Conservation (phyloP, 2,797 vertebrate species). For the Remorina albescens region DNA sequence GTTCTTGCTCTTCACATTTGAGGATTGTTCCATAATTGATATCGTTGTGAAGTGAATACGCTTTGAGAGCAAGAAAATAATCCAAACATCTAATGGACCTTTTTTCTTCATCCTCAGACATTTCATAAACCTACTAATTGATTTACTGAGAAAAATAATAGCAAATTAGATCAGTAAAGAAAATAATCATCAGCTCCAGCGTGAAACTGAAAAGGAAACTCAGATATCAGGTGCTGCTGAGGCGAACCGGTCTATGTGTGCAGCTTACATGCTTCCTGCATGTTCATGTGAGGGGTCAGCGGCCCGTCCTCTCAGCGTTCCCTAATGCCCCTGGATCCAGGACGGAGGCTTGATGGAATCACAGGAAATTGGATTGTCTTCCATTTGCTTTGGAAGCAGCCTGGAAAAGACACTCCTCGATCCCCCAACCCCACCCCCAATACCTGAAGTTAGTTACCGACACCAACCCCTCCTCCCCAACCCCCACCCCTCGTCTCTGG, state of each 20-base stretch:
- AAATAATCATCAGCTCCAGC: background rate
- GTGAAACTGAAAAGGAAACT: background rate
- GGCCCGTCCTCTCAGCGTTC: constrained; percentile 85
- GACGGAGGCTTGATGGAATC: constrained; percentile 95
- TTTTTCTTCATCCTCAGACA: background rate
- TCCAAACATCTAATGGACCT: background rate
- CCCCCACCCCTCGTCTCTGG: constrained; percentile 71
- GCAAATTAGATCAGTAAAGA: background rate
- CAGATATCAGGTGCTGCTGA: background rate
- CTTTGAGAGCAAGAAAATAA: no score
- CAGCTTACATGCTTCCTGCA: constrained; percentile 48
- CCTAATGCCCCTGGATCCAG: constrained; percentile 89
- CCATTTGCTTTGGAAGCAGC: constrained; percentile 93
- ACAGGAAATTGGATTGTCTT: constrained; percentile 99
- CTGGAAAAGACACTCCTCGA: constrained; percentile 68
- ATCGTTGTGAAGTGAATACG: no score
- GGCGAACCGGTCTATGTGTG: constrained; percentile 1
- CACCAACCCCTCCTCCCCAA: constrained; percentile 58
- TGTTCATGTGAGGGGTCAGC: constrained; percentile 86
- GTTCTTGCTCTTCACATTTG: no score
- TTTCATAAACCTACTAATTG: background rate
- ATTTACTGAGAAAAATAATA: background rate
- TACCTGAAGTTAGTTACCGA: constrained; percentile 64
- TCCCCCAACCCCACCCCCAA: constrained; percentile 64
- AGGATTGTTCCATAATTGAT: background rate